Conservation (phyloP, 2,797 vertebrate species). For the Sebastes matsubarae region DNA sequence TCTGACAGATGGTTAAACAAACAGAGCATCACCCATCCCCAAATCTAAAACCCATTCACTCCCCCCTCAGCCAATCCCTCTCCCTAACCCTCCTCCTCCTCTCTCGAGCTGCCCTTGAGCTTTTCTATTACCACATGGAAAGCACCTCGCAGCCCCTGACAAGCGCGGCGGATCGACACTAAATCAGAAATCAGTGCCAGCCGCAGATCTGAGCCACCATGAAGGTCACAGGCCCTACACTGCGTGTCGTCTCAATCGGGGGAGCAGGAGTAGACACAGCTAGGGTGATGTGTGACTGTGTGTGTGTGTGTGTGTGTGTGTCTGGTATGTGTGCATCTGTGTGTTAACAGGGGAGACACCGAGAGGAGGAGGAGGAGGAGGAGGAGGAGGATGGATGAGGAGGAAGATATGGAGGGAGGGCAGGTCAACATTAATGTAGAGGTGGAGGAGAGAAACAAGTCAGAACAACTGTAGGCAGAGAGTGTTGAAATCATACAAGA, state of each 20-base stretch:
- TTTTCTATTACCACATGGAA: constrained; percentile 99
- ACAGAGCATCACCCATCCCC: constrained; percentile 58
- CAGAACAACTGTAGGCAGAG: neutral
- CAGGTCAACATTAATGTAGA: constrained; percentile 4
- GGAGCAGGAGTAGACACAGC: constrained; percentile 79
- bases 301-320: constrained; percentile 10
- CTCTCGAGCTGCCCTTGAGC: constrained; percentile 92
- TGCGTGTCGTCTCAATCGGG: constrained; percentile 78
- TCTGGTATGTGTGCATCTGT: constrained; percentile 18
- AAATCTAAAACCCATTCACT: constrained; percentile 67
- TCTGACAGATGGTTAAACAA: constrained; percentile 68
- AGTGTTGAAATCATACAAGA: neutral
- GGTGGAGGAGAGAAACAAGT: neutral
- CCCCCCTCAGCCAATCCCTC: constrained; percentile 58
- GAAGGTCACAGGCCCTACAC: constrained; percentile 97
- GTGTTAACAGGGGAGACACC: constrained; percentile 37
- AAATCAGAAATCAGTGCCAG: constrained; percentile 99
- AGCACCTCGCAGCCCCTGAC: constrained; percentile 99
- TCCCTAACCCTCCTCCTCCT: constrained; percentile 66
- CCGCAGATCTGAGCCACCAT: constrained; percentile 99
- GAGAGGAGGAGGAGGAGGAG: constrained; percentile 16
- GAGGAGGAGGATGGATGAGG: constrained; percentile 15
- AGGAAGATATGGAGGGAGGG: constrained; percentile 14
- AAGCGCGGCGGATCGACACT: constrained; percentile 99
- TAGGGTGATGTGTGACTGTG: constrained; percentile 54